Evolutionary conservation across 2,113 vertebrate genomes (phyloP).

Genomic region (Plectropomus leopardus): DNA sequence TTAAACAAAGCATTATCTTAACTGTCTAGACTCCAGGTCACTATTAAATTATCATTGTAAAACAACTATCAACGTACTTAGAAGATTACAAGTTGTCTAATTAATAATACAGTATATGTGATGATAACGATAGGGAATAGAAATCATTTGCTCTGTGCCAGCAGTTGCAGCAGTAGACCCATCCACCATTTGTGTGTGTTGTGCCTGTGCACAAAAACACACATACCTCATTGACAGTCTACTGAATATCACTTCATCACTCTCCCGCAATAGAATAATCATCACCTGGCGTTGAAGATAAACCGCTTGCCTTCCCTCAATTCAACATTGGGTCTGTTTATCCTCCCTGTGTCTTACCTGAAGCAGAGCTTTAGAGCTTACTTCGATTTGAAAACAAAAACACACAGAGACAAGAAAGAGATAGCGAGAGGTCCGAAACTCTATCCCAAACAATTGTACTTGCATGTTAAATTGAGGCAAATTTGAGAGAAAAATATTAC

Average conservation of each 20-base stretch:
- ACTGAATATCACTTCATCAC: conserved; percentile 37
- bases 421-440: background rate
- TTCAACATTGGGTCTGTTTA: conserved; percentile 25
- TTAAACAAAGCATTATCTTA: conserved; percentile 25
- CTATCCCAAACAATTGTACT: background rate
- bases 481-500: background rate
- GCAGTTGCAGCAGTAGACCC: background rate
- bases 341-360: conserved; percentile 27
- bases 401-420: background rate
- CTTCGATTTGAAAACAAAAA: background rate
- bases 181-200: background rate
- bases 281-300: conserved; percentile 43
- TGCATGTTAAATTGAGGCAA: background rate
- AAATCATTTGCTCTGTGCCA: conserved; percentile 3
- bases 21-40: conserved; percentile 5
- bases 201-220: conserved; percentile 5
- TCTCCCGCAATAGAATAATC: conserved; percentile 44
- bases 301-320: conserved; percentile 28
- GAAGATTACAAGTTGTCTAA: conserved; percentile 39
- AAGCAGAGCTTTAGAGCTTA: conserved; percentile 29
- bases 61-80: conserved; percentile 29
- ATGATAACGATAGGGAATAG: conserved; percentile 17
- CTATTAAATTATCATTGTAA: conserved; percentile 23
- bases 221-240: conserved; percentile 14
- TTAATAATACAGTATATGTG: conserved; percentile 13